These are phyloP conservation scores for Trachurus trachurus DNA, from an alignment of 2,797 vertebrate genomes.

Conservation along the genomic window DNA sequence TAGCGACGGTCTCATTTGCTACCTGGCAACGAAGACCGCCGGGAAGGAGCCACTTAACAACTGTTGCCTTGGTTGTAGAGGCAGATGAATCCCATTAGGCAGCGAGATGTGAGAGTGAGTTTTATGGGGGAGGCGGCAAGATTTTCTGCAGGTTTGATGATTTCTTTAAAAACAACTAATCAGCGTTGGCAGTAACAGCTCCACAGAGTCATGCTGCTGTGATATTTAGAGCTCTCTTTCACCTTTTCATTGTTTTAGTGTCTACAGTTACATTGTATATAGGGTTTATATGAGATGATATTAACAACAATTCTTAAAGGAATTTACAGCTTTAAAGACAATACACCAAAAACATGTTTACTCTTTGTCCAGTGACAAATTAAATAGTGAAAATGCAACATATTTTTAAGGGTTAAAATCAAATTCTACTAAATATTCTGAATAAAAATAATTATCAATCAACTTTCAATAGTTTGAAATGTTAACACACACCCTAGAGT, in stretches of 20 bases:
- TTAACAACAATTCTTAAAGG: not conserved
- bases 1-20: slow-evolving; percentile 61
- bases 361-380: too few relatives aligned
- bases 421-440: too few relatives aligned
- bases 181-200: not conserved
- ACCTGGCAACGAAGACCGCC: slow-evolving; percentile 69
- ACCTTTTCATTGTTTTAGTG: not conserved
- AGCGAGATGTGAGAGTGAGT: not conserved
- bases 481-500: too few relatives aligned
- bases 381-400: too few relatives aligned
- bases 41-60: slow-evolving; percentile 51
- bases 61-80: slow-evolving; percentile 62
- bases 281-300: not conserved
- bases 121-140: not conserved
- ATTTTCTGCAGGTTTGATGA: not conserved
- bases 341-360: not conserved
- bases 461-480: too few relatives aligned
- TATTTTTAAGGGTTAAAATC: too few relatives aligned
- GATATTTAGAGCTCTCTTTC: not conserved
- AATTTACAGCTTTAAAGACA: not conserved
- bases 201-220: not conserved
- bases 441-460: too few relatives aligned
- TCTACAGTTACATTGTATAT: not conserved
- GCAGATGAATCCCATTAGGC: slow-evolving; percentile 37
- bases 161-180: not conserved